Base-by-base conservation (phyloP, 2,113 vertebrate genomes). In the Mystacornis crossleyi region DNA sequence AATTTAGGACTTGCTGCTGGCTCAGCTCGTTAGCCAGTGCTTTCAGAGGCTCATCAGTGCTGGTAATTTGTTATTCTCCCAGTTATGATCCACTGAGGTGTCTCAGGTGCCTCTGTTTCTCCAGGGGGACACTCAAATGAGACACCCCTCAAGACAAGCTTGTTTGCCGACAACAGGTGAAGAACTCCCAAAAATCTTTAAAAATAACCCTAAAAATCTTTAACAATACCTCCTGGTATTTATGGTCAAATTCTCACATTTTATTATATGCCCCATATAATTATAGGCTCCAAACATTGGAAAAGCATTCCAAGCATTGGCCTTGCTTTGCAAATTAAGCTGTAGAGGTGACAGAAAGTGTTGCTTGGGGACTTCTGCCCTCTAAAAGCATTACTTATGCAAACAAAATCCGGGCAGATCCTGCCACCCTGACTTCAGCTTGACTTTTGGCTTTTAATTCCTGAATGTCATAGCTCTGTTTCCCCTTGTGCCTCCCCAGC, bases 101-200 rank as follows among this genome's bases (percentile, higher is more conserved):
- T 17, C 65, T 73, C 69, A 43, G 25, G 26, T 43, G 18, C 26
- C 42, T 81, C 26, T 40, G 4, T 45, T 71, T 54, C 71, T 69
- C 36, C 14, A 45, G 36, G 9, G 51, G 55, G 70, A 47, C 33
- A 21, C n/a, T 43, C 53, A 36, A 36, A 26, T 6, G 51, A 73
- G 40, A 53, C 15, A 33, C 1, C 8, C 25, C n/a, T 45, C 0
- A 0, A 72, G 50, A 58, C 6, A 78, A 86, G 10, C 3, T 45
- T 47, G 5, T n/a, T 17, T 45, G 53, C 31, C 47, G 43, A 33
- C n/a, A 65, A 20, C 9, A 28, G 8, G 10, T 16, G 19, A 86
- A 78, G 57, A 84, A 31, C 14, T 50, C 57, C 25, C 33, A 54
- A 67, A 55, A 40, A 24, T 17, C 20, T 45, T 53, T 14, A 1